phyloP scores from a whole-genome alignment of 2,888 invertebrate species.

The Halictus ligatus region DNA sequence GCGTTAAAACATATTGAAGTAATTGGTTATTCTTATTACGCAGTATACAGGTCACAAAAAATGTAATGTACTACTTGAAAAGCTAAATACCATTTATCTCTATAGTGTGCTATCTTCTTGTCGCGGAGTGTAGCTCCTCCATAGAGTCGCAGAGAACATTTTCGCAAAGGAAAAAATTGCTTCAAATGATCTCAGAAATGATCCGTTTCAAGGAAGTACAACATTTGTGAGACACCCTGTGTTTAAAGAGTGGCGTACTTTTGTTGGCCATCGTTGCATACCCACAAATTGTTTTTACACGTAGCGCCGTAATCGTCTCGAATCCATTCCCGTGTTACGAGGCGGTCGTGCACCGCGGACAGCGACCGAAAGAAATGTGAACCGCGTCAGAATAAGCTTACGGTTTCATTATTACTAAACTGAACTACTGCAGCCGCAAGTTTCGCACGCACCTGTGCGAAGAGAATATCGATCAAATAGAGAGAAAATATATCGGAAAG shows the following conservation, averaged over 20 bases:
- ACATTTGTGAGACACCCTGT: too few relatives aligned
- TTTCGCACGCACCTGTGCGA: slow-evolving; percentile 31
- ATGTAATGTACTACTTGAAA: too few relatives aligned
- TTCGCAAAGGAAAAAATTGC: too few relatives aligned
- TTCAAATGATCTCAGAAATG: too few relatives aligned
- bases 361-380: slow-evolving; percentile 40
- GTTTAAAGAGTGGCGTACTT: neutral
- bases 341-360: slow-evolving; percentile 23
- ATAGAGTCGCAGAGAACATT: too few relatives aligned
- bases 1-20: too few relatives aligned
- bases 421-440: slow-evolving; percentile 24
- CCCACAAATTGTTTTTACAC: neutral
- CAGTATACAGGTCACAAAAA: too few relatives aligned
- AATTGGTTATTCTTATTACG: too few relatives aligned
- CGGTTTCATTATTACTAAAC: slow-evolving; percentile 32
- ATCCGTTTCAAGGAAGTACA: too few relatives aligned
- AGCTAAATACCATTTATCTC: too few relatives aligned
- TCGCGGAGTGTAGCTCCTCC: too few relatives aligned
- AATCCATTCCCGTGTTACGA: slow-evolving; percentile 19
- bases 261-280: neutral
- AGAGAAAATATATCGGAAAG: neutral
- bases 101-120: too few relatives aligned
- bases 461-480: neutral
- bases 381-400: slow-evolving; percentile 40
- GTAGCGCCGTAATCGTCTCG: neutral